Evolutionary conservation across 2,113 vertebrate species (phyloP).

Genomic region (Hyaena hyaena): DNA sequence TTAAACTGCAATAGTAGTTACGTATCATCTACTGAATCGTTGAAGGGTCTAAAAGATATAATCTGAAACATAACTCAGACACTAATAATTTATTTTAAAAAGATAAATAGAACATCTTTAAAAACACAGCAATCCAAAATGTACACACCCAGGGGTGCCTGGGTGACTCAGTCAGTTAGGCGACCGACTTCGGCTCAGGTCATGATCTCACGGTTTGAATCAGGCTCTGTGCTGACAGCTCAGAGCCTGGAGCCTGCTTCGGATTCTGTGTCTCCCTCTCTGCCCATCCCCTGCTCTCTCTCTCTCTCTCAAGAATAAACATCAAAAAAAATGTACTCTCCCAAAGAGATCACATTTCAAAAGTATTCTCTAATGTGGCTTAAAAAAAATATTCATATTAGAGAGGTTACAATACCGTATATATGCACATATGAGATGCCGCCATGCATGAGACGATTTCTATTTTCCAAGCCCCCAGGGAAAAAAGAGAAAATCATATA

Average conservation of each 20-base stretch:
- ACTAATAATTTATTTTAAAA: background rate
- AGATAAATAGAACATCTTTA: slow-evolving; percentile 8
- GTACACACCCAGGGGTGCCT: background rate
- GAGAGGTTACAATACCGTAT: slow-evolving; percentile 75
- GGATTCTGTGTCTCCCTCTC: too few species aligned
- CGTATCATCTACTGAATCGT: background rate
- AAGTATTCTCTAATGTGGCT: slow-evolving; percentile 41
- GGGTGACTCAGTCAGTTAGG: too few species aligned
- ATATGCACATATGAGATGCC: slow-evolving; percentile 79
- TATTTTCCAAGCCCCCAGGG: slow-evolving; percentile 76
- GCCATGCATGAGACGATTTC: slow-evolving; percentile 75
- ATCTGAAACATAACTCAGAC: background rate
- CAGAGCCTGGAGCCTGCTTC: too few species aligned
- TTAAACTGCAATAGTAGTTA: background rate
- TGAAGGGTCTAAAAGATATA: background rate
- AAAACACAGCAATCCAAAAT: background rate
- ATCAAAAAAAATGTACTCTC: background rate
- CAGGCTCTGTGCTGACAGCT: too few species aligned
- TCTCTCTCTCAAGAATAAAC: too few species aligned
- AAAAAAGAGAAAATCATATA: slow-evolving; percentile 77
- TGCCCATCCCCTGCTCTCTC: too few species aligned
- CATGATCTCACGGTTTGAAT: too few species aligned
- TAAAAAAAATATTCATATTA: slow-evolving; percentile 65
- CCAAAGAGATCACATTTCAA: background rate
- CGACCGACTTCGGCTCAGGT: too few species aligned